Evolutionary conservation across 2,888 invertebrate species (phyloP).

Genomic region (Trileptium ribeirensis): DNA sequence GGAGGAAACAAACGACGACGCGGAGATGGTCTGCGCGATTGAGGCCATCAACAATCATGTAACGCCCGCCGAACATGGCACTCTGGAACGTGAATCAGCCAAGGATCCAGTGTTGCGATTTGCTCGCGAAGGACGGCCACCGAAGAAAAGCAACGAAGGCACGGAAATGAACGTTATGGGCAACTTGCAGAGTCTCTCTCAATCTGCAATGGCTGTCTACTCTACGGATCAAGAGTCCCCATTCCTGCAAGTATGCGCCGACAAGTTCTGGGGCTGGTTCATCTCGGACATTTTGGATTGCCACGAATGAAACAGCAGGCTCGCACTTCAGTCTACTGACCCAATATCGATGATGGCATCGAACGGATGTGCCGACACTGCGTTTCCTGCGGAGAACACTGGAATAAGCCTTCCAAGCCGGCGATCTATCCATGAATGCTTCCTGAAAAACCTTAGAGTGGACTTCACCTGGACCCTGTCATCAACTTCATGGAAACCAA

Average conservation of each 20-base stretch:
- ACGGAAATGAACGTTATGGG: not conserved
- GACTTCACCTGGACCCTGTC: constrained; percentile 43
- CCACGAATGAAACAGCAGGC: not conserved
- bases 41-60: not conserved
- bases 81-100: not conserved
- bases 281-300: constrained; percentile 6
- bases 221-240: constrained; percentile 4
- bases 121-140: not conserved
- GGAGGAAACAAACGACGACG: constrained; percentile 23
- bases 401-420: constrained; percentile 21
- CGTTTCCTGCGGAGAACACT: constrained; percentile 8
- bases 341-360: constrained; percentile 12
- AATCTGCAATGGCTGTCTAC: constrained; percentile 34
- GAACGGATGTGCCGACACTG: not conserved
- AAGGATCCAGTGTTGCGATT: constrained; percentile 1
- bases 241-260: constrained; percentile 2
- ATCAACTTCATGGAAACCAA: constrained; percentile 32
- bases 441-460: constrained; percentile 39
- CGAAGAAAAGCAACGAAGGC: not conserved
- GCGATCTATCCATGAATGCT: constrained; percentile 41
- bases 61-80: not conserved
- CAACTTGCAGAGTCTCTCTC: not conserved
- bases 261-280: not conserved
- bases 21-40: constrained; percentile 5
- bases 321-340: not conserved